Conservation (phyloP, 2,888 invertebrate genomes). For the Brachyopa scutellaris region DNA sequence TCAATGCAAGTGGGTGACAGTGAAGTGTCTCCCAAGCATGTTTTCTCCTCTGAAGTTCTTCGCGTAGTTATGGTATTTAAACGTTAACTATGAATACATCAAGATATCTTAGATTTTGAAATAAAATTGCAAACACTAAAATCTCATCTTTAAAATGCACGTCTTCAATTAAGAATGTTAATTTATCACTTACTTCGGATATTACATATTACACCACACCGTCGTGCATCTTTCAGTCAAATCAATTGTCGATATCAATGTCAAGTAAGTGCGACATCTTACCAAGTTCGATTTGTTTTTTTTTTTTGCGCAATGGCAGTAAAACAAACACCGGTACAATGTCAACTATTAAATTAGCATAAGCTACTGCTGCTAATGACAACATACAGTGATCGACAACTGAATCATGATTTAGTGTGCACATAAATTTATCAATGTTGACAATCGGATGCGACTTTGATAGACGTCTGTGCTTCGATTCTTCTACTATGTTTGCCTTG, state of each 20-base stretch:
- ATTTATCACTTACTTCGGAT: too few relatives aligned
- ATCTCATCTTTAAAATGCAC: too few relatives aligned
- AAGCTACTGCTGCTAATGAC: slow-evolving; percentile 26
- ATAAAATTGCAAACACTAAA: too few relatives aligned
- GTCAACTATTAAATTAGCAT: slow-evolving; percentile 50
- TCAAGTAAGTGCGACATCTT: slow-evolving; percentile 9
- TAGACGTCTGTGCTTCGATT: not conserved
- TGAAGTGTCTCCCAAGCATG: too few relatives aligned
- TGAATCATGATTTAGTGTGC: slow-evolving; percentile 52
- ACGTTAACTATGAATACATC: too few relatives aligned
- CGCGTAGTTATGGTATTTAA: too few relatives aligned
- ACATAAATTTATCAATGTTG: slow-evolving; percentile 39
- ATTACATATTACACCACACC: too few relatives aligned
- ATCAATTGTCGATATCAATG: slow-evolving; percentile 27
- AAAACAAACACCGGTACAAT: slow-evolving; percentile 26
- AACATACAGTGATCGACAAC: slow-evolving; percentile 53
- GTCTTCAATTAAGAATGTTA: too few relatives aligned
- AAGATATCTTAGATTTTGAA: too few relatives aligned
- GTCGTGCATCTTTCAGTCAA: not conserved
- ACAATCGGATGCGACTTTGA: slow-evolving; percentile 18
- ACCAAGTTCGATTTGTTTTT: not conserved
- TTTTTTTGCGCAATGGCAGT: not conserved
- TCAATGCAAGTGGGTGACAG: too few relatives aligned
- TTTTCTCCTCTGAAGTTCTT: too few relatives aligned
- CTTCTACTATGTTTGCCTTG: not conserved